Base-by-base conservation (phyloP, 2,113 vertebrate genomes). In the Girardinichthys multiradiatus region DNA sequence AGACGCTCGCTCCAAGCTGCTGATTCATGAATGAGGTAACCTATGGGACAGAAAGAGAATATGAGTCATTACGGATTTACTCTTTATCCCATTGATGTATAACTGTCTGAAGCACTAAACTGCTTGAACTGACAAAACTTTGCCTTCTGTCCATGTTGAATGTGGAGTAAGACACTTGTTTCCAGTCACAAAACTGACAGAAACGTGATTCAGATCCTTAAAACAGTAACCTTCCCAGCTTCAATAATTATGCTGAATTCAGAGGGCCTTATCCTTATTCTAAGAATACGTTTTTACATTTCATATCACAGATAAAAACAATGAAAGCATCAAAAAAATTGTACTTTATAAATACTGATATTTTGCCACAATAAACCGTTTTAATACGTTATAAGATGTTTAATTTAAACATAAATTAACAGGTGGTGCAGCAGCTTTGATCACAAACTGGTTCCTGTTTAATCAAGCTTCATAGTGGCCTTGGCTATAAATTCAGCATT, bases 11-110 rank as follows among this genome's bases (percentile, higher is more conserved):
- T 99, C 98, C 98, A 99, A 12, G 91, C 96, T 0, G 94, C 97
- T 0, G 97, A 96, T 80, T 99, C 98, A 0, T 99, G 98, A 82
- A 99, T 97, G 59, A 99, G 94, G 90, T 99, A 99, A 76, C 98
- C 98, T 99, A 4, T 0, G 30, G 69, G 37, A 1, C 31, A 0
- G 26, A 9, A 4, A 76, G 42, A 15, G 17, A 45, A 5, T 6
- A 17, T 14, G 17, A 6, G 17, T 45, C 17, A 45, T 17, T n/a
- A n/a, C n/a, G n/a, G n/a, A n/a, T n/a, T 45, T 19, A 45, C 17
- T 19, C 14, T 19, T 45, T 19, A 45, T 5, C 42, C 42, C 42
- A 42, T 1, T 42, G 39, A 15, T 3, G 31, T 6, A 33, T 33
- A 33, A 6, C 31, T 33, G 31, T 6, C 31, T 33, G 3, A 33